Evolutionary conservation across 2,113 vertebrate species (phyloP).

Genomic region (Corythaeola cristata): DNA sequence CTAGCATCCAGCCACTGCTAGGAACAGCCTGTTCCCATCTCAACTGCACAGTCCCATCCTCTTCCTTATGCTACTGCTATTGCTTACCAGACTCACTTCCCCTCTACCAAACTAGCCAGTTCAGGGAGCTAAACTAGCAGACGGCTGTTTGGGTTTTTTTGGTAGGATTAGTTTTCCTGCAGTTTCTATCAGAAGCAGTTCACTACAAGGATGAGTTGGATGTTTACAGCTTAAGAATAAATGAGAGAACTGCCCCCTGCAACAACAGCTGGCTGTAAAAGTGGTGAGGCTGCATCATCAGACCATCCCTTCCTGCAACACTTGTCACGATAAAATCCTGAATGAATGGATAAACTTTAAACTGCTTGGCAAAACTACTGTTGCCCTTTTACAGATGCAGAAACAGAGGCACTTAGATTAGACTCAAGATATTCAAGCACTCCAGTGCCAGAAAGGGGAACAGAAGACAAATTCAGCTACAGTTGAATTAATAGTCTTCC

Average conservation of each 20-base stretch:
- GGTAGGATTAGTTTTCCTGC: neutral
- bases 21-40: neutral
- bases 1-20: neutral
- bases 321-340: neutral
- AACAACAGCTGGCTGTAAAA: neutral
- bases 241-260: neutral
- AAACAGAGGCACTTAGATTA: neutral
- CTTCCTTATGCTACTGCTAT: neutral
- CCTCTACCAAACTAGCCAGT: neutral
- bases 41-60: neutral
- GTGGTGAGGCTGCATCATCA: neutral
- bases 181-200: neutral
- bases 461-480: neutral
- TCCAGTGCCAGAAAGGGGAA: neutral
- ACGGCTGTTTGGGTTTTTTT: neutral
- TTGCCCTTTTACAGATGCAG: neutral
- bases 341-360: neutral
- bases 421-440: neutral
- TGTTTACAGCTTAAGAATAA: neutral
- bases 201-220: neutral
- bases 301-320: neutral
- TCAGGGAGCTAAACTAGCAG: neutral
- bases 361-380: neutral
- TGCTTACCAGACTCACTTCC: neutral
- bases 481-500: neutral